Evolutionary conservation across 2,113 vertebrate species (phyloP).

Genomic region (Mus pahari): DNA sequence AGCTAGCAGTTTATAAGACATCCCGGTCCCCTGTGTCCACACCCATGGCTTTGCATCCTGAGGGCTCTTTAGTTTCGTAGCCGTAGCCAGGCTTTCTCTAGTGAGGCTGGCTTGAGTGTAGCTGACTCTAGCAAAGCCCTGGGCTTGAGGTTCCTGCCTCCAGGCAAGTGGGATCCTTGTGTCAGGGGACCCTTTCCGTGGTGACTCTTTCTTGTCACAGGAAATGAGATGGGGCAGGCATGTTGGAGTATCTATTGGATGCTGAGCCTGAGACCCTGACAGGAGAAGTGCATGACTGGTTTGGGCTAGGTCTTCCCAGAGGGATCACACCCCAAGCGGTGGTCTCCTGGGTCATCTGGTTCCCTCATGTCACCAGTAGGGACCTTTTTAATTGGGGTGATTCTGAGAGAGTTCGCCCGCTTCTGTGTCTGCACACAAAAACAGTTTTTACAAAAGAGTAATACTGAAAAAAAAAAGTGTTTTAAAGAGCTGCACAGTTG

Average conservation of each 20-base stretch:
- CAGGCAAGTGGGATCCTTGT: background rate
- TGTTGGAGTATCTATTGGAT: background rate
- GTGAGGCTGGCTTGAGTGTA: background rate
- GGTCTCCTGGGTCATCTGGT: background rate
- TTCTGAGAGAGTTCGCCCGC: background rate
- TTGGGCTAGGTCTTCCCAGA: background rate
- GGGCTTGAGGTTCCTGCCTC: background rate
- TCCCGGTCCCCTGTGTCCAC: accelerated
- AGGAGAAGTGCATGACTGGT: background rate
- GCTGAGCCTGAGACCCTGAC: background rate
- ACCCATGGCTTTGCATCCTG: background rate
- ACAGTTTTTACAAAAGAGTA: constrained; percentile 68
- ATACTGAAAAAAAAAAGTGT: constrained; percentile 40
- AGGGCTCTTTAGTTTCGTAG: background rate
- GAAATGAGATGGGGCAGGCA: background rate
- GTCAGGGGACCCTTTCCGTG: background rate
- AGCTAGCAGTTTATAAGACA: too few species aligned
- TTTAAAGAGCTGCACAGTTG: constrained; percentile 31
- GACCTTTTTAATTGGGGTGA: background rate
- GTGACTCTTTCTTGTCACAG: background rate
- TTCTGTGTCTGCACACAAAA: background rate
- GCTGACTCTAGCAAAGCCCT: background rate
- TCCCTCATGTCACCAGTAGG: too few species aligned
- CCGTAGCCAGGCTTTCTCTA: background rate
- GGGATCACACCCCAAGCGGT: background rate